Conservation (phyloP, 2,113 vertebrate species). For the Cyrtonyx montezumae region DNA sequence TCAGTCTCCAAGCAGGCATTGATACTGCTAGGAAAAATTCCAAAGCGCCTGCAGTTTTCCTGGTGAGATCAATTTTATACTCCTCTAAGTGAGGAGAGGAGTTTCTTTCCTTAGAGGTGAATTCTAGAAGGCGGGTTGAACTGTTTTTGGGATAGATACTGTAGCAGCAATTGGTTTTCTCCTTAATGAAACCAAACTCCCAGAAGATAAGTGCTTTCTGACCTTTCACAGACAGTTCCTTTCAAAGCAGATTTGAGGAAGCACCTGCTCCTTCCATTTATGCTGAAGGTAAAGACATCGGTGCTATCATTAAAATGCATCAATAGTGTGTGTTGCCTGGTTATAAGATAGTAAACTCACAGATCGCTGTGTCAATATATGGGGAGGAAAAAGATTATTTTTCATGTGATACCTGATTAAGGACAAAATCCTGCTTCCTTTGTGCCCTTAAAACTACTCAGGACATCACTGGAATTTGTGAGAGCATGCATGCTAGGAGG, state of each 20-base stretch:
- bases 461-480: conserved; percentile 8
- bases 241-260: conserved; percentile 38
- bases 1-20: neutral
- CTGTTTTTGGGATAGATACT: conserved; percentile 30
- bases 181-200: neutral
- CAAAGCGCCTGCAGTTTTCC: neutral
- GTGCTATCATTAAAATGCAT: conserved; percentile 38
- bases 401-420: conserved; percentile 33
- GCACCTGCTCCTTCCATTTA: conserved; percentile 37
- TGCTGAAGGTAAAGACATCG: conserved; percentile 1
- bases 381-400: conserved; percentile 5
- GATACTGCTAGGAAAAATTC: neutral
- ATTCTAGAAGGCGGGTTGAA: conserved; percentile 14
- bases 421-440: conserved; percentile 1
- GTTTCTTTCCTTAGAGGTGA: neutral
- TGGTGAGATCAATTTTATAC: neutral
- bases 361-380: conserved; percentile 2
- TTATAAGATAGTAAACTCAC: conserved; percentile 24
- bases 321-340: conserved; percentile 5
- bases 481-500: neutral
- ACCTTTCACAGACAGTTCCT: conserved; percentile 6
- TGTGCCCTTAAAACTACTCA: conserved; percentile 7
- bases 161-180: neutral
- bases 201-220: neutral
- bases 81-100: neutral